Evolutionary conservation across 1,140 invertebrate species (phyloP), one percentile per base, ranked within the genome.

Genomic region (Heliconius eleuchia): DNA sequence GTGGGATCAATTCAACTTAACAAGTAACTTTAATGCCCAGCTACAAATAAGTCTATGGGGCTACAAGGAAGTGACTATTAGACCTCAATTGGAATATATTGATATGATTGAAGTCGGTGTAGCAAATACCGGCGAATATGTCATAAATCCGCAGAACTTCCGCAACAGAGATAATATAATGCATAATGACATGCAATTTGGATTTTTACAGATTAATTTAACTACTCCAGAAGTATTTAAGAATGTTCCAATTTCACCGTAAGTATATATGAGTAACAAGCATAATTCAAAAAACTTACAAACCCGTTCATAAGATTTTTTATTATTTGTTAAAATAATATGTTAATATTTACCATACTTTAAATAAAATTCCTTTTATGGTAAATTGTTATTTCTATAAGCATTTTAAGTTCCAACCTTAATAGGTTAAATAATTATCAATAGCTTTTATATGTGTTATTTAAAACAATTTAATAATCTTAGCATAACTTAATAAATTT

Each of bases 201-300:
- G 98, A 23, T 98, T 99, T 85, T 95, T 99, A 23, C 97, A 98
- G 89, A 98, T 99, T 70, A 99, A 98, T 92, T 94, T 99, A 23
- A 98, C 98, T 0, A 96, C 97, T 50, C 97, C 97, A 0, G 95
- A 96, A n/a, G 95, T 96, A 27, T 96, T 96, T 83, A 95, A 95
- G 27, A 96, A 96, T 39, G 91, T 97, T 34, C 90, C 95, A 55
- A 96, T 97, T 82, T 97, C 97, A 76, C 98, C 98, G 97, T 98
- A 95, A 96, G 97, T 72, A 6, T 30, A 74, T 50, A 42, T 76
- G 42, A 46, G 6, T 42, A 42, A 42, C 8, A 42, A 11, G 42
- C 42, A 42, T 42, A 13, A 46, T 46, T 3, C 42, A 46, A 16
- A 46, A 46, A 46, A 16, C 42, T 46, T 4, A 46, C 13, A 46